These are phyloP conservation scores for Coranthus polyacanthus DNA, from an alignment of 2,797 vertebrate species.

Conservation along the genomic window DNA sequence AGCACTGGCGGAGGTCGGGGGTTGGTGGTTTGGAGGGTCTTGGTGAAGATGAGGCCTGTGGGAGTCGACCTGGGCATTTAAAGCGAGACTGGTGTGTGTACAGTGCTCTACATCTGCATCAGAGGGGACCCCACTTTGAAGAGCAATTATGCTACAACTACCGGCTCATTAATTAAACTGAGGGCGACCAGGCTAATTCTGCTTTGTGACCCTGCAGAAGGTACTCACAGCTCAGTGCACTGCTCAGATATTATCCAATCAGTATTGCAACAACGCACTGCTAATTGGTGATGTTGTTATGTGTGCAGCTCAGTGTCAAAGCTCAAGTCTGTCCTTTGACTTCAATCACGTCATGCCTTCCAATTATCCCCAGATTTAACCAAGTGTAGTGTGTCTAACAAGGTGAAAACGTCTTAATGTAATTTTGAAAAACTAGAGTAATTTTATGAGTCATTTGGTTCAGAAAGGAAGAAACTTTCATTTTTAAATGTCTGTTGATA, in stretches of 20 bases:
- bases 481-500: neutral
- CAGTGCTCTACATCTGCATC: slow-evolving; percentile 52
- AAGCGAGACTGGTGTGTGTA: slow-evolving; percentile 42
- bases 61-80: slow-evolving; percentile 47
- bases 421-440: slow-evolving; percentile 7
- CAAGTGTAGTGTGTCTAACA: slow-evolving; percentile 19
- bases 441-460: slow-evolving; percentile 6
- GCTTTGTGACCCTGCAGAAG: slow-evolving; percentile 66
- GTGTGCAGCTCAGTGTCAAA: slow-evolving; percentile 49
- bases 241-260: slow-evolving; percentile 67
- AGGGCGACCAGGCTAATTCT: slow-evolving; percentile 71
- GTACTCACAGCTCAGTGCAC: slow-evolving; percentile 59
- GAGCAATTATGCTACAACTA: slow-evolving; percentile 69
- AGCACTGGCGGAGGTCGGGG: slow-evolving; percentile 28
- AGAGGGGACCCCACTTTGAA: slow-evolving; percentile 65
- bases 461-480: neutral
- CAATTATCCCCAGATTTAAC: slow-evolving; percentile 45
- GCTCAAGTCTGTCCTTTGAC: slow-evolving; percentile 61
- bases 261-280: slow-evolving; percentile 50
- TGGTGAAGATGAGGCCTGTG: slow-evolving; percentile 38
- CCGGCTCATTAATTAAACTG: slow-evolving; percentile 77
- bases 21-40: slow-evolving; percentile 22
- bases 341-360: slow-evolving; percentile 51
- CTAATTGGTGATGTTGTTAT: slow-evolving; percentile 72
- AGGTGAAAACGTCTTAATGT: slow-evolving; percentile 7